Base-by-base conservation (phyloP, 2,113 vertebrate genomes). In the Dolichallabes microphthalmus region DNA sequence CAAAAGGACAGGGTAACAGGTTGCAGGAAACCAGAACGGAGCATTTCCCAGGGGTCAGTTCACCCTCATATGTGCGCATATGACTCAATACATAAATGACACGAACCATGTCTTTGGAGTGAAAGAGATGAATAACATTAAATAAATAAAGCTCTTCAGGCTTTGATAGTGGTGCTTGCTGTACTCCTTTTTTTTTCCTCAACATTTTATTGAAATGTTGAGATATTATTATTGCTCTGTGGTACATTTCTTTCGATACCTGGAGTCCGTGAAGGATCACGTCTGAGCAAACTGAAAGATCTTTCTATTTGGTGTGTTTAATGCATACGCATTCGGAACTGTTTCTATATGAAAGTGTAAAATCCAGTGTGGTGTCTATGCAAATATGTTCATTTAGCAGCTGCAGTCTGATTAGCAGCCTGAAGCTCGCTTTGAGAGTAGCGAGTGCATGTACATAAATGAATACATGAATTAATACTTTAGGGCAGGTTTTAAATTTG, bases 1-100 rank as follows among this genome's bases (percentile, higher is more conserved):
- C 73, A 93, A 90, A 92, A 92, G 92, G 92, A 90, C 88, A 89
- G 91, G 90, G 92, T 94, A 95, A 94, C 93, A 91, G 93, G 92
- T 93, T 91, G 89, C 79, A 84, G 88, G 89, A 85, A 88, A 87
- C 87, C 68, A 85, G 90, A 87, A 87, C 85, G 82, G 60, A 27
- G 30, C 61, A 76, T 82, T 85, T 74, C 85, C 76, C 25, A n/a
- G 39, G 73, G 55, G 74, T 86, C 22, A 30, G 60, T 76, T 76
- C 75, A 73, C 73, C 32, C 50, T 76, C 57, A 58, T 45, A 17
- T 80, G 9, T 50, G 25, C 2, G 45, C 45, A 55, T 25, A 57
- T 78, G 63, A 83, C 74, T 79, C 66, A 64, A 85, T 55, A 60
- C 12, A 20, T 84, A 77, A 77, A 63, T 25, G 55, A 68, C 32